Conservation (phyloP, 1,140 invertebrate species). For the Rhopalosiphum maidis region DNA sequence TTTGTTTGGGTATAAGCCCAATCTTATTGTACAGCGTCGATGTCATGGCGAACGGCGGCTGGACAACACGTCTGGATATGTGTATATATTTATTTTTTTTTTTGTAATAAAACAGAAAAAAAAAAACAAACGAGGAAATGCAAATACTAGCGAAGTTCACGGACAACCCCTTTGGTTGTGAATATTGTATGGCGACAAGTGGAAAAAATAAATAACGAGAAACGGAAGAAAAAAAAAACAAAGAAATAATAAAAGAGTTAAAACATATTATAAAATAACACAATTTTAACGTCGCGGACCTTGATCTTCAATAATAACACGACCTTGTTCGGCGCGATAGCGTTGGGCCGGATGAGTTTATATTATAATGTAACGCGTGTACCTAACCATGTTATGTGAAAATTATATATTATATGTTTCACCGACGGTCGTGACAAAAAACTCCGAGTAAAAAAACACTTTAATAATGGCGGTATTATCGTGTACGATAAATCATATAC, state of each 20-base stretch:
- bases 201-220: background rate
- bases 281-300: background rate
- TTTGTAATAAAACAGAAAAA: background rate
- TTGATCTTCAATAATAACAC: background rate
- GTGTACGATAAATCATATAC: background rate
- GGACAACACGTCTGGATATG: background rate
- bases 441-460: background rate
- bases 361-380: background rate
- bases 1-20: conserved; percentile 62
- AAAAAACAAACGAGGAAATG: background rate
- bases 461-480: background rate
- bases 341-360: background rate
- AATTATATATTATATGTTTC: background rate
- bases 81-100: no score
- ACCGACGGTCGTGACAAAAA: background rate
- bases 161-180: conserved; percentile 43
- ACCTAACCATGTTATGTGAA: background rate
- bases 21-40: conserved; percentile 60
- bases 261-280: background rate
- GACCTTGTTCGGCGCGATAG: background rate
- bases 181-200: background rate
- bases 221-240: background rate
- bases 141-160: conserved; percentile 30
- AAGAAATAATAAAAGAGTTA: background rate
- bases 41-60: conserved; percentile 35